Conservation (phyloP, 2,113 vertebrate species). For the Desmodus rotundus region DNA sequence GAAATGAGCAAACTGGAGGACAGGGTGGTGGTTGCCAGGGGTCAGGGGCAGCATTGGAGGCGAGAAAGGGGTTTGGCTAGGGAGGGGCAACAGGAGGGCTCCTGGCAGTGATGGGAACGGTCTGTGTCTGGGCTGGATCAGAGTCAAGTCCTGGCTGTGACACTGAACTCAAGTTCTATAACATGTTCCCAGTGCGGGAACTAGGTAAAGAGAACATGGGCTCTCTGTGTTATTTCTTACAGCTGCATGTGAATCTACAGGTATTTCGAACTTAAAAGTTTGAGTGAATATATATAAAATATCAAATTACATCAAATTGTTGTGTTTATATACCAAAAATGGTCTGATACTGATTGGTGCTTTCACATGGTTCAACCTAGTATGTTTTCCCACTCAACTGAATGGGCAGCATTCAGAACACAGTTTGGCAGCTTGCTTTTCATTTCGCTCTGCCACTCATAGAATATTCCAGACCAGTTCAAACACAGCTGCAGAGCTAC, state of each 20-base stretch:
- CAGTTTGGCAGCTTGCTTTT: background rate
- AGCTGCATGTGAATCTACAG: background rate
- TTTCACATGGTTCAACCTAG: background rate
- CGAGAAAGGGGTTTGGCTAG: too few species aligned
- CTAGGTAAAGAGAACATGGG: background rate
- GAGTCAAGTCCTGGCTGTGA: background rate
- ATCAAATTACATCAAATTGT: background rate
- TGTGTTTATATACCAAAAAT: background rate
- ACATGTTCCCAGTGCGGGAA: background rate
- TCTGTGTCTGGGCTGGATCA: too few species aligned
- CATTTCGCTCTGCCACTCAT: background rate
- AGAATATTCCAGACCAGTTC: background rate
- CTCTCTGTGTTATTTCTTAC: background rate
- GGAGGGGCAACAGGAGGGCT: too few species aligned
- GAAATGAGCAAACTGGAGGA: background rate
- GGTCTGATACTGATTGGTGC: background rate
- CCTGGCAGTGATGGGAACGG: too few species aligned
- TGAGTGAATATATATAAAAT: background rate
- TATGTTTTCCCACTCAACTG: background rate
- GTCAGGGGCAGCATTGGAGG: too few species aligned
- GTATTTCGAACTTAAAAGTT: background rate
- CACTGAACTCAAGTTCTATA: background rate
- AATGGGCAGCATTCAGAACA: background rate
- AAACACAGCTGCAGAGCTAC: constrained; percentile 26
- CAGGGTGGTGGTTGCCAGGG: background rate